A percentile compares a stretch with the other conserved stretches of the same genome.
Conservation (phyloP, 1,140 invertebrate species). For the Mya arenaria region DNA sequence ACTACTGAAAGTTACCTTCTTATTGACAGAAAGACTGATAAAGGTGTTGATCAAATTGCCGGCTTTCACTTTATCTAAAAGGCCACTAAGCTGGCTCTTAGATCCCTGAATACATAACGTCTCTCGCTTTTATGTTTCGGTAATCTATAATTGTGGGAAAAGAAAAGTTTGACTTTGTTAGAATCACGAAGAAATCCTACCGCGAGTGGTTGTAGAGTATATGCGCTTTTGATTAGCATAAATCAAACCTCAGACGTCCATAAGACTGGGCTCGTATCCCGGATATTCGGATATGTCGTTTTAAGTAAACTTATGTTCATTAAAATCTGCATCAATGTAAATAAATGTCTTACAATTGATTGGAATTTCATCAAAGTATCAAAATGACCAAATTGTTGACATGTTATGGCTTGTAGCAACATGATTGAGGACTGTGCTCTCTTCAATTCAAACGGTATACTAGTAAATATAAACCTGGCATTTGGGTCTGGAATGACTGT, state of each 20-base stretch:
- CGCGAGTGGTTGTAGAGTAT: conserved; percentile 32
- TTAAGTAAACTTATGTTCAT: no score
- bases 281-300: no score
- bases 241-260: conserved; percentile 6
- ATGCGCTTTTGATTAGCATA: conserved; percentile 26
- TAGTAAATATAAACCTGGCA: no score
- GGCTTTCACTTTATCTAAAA: conserved; percentile 32
- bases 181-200: conserved; percentile 21
- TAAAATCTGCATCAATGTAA: no score
- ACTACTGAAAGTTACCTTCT: conserved; percentile 27
- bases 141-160: conserved; percentile 50
- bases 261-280: neutral
- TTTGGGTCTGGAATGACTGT: no score
- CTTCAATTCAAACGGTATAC: no score
- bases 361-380: no score
- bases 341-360: no score
- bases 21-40: conserved; percentile 45
- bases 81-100: conserved; percentile 37
- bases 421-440: no score
- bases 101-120: conserved; percentile 15
- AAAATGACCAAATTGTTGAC: no score
- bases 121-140: conserved; percentile 33
- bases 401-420: no score
- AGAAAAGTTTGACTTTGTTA: conserved; percentile 45
- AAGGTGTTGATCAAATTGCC: conserved; percentile 50